Percentiles rank a stretch among this genome's conserved stretches.
phyloP scores from a whole-genome alignment of 2,888 invertebrate species.

The Tipula unca region DNA sequence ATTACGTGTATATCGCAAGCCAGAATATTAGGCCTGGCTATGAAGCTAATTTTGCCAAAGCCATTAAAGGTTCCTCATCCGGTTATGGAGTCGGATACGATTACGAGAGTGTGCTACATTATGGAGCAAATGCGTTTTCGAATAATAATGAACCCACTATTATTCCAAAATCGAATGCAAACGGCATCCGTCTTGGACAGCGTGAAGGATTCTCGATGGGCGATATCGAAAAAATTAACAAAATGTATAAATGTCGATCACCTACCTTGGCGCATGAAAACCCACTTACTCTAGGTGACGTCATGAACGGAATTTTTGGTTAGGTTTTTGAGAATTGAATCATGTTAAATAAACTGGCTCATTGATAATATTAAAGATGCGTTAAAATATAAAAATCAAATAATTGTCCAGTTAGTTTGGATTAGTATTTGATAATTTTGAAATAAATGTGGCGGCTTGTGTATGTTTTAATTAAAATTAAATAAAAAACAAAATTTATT shows the following conservation, averaged over 20 bases:
- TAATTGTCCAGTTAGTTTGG: too few relatives aligned
- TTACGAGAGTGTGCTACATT: conserved; percentile 68
- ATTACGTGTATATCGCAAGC: conserved; percentile 42
- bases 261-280: not conserved
- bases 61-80: conserved; percentile 44
- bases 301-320: not conserved
- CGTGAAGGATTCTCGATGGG: conserved; percentile 53
- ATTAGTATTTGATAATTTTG: not conserved
- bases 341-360: not conserved
- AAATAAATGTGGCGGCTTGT: not conserved
- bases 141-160: conserved; percentile 56
- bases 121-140: conserved; percentile 61
- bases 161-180: conserved; percentile 41
- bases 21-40: conserved; percentile 43
- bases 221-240: conserved; percentile 58
- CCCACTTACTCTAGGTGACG: not conserved
- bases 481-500: not conserved
- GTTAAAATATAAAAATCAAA: too few relatives aligned
- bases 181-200: not conserved
- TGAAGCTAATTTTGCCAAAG: conserved; percentile 58
- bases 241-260: conserved; percentile 58
- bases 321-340: not conserved
- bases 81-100: conserved; percentile 58
- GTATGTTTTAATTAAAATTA: not conserved
- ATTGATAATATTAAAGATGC: too few relatives aligned